These are phyloP conservation scores for Diplodus sargus DNA, from an alignment of 2,797 vertebrate genomes.

Conservation along the genomic window DNA sequence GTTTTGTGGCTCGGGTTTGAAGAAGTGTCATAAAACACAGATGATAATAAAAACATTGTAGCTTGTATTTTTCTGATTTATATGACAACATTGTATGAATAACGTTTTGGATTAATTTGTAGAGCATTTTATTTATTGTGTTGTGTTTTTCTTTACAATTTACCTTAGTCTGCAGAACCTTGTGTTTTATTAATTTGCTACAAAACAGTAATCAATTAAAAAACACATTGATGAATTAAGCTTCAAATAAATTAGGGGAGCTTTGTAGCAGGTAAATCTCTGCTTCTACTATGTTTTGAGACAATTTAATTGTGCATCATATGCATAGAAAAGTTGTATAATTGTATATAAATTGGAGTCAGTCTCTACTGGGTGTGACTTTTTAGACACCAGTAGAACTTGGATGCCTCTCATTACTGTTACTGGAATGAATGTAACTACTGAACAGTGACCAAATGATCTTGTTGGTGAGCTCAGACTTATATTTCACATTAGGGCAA, in stretches of 20 bases:
- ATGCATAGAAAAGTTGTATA: not conserved
- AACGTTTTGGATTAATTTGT: constrained; percentile 11
- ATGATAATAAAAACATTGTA: constrained; percentile 1
- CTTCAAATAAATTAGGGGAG: constrained; percentile 21
- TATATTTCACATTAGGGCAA: constrained; percentile 28
- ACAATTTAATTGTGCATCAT: not conserved
- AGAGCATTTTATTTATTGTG: constrained; percentile 15
- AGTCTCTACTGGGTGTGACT: constrained; percentile 1
- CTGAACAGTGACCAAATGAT: constrained; percentile 14
- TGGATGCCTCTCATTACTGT: constrained; percentile 1
- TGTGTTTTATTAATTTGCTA: constrained; percentile 11
- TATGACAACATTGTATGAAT: constrained; percentile 3
- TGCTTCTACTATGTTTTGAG: not conserved
- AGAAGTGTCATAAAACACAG: constrained; percentile 8
- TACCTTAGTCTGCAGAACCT: not conserved
- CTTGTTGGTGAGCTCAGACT: constrained; percentile 28
- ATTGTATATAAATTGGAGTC: not conserved
- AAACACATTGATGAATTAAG: constrained; percentile 36
- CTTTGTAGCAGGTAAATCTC: constrained; percentile 3
- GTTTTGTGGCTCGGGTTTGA: not conserved
- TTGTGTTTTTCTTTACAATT: constrained; percentile 24
- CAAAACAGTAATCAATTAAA: constrained; percentile 25
- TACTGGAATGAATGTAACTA: constrained; percentile 2
- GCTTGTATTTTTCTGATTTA: not conserved
- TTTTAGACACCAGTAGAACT: constrained; percentile 11